Percentiles rank a stretch among this genome's conserved stretches.
These are phyloP conservation scores for Mythimna loreyi DNA, from an alignment of 2,888 invertebrate genomes.

Conservation along the genomic window DNA sequence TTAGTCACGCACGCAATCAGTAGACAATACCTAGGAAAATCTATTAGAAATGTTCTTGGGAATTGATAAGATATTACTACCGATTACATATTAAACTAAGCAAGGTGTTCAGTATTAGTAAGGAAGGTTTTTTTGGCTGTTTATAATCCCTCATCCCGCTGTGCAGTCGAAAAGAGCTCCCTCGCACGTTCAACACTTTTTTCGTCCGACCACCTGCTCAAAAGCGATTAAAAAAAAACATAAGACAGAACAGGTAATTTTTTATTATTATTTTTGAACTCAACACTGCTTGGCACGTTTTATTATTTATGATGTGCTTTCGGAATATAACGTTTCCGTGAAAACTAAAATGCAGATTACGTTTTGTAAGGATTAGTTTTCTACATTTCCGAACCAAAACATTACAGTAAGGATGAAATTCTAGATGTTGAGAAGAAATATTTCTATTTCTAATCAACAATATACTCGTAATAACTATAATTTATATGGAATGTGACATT, in stretches of 20 bases:
- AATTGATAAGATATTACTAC: constrained; percentile 57
- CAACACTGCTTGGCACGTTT: constrained; percentile 51
- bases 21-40: constrained; percentile 58
- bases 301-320: constrained; percentile 38
- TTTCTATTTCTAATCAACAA: constrained; percentile 17
- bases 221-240: constrained; percentile 72
- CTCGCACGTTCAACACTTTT: constrained; percentile 72
- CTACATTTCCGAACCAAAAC: constrained; percentile 12
- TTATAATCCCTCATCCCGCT: constrained; percentile 67
- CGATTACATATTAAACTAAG: constrained; percentile 42
- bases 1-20: constrained; percentile 50
- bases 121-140: constrained; percentile 37
- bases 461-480: constrained; percentile 47
- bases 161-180: constrained; percentile 68
- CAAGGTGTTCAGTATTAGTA: constrained; percentile 53
- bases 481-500: constrained; percentile 56
- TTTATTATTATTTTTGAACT: constrained; percentile 53
- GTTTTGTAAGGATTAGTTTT: background rate
- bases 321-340: constrained; percentile 2
- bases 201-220: constrained; percentile 79
- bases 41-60: constrained; percentile 47
- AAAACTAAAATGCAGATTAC: background rate
- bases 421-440: constrained; percentile 1
- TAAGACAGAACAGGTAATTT: constrained; percentile 68
- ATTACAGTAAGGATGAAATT: constrained; percentile 17